Base-by-base conservation (phyloP, 2,888 invertebrate species). In the Harmothoe impar region DNA sequence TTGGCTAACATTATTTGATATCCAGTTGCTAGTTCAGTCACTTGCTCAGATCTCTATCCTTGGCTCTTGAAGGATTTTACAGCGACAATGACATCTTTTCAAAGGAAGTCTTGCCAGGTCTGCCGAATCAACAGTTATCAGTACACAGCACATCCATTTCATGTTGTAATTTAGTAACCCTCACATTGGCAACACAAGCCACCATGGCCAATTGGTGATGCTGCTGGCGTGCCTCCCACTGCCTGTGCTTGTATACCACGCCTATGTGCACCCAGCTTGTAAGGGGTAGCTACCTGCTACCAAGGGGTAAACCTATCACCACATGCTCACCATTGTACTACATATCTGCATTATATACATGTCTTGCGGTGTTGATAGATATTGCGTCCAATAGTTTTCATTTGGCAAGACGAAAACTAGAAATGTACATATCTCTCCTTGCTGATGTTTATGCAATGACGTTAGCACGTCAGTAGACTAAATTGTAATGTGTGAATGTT, bases 51-150 rank as follows among this genome's bases (percentile, higher is more conserved):
- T 81, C 17, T 81, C 33, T 35, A 33, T n/a, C 23, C 43, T 81
- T 81, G 81, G 81, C 43, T 43, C 81, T 43, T 81, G 35, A 81
- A 81, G 81, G 81, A 81, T 81, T 81, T 81, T 35, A 81, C 81
- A 33, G 81, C 81, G 43, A 81, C 81, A 33, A 81, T 81, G 81
- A 35, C 81, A 81, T 81, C 81, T 81, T 81, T 81, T 43, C 81
- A 81, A 81, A 81, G 81, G 81, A 81, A 81, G 81, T 17, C 81
- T 35, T 81, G 81, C 81, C 81, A 81, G 81, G 81, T 81, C 81
- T 81, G 81, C 35, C 43, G 43, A 81, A 33, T 5, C 43, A 15
- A 81, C 43, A 81, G 20, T 81, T 81, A 15, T 23, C 33, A 72
- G 25, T 72, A 0, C 72, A 72, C 72, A 12, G 72, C 72, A 81